Percentiles rank a stretch among this genome's conserved stretches.
These are phyloP conservation scores for Himalopsyche tibetana DNA, from an alignment of 2,888 invertebrate genomes.

Conservation along the genomic window DNA sequence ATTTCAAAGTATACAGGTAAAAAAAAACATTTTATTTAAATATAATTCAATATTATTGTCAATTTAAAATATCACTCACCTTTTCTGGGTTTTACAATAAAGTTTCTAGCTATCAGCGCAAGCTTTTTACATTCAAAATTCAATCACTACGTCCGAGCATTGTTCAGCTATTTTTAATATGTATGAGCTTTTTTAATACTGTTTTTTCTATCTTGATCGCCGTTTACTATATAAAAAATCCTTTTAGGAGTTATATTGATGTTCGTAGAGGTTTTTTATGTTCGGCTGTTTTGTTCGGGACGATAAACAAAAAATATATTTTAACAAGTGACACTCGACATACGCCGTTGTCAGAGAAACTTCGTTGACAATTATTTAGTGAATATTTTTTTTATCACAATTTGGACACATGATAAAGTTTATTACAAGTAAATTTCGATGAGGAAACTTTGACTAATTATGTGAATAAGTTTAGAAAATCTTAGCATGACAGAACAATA, in stretches of 20 bases:
- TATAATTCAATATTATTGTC: not conserved
- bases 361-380: not conserved
- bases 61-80: not conserved
- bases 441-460: not conserved
- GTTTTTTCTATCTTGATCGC: not conserved
- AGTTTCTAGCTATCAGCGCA: not conserved
- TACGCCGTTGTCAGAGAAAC: not conserved
- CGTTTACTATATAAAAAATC: not conserved
- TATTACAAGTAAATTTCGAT: slow-evolving; percentile 18
- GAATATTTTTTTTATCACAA: not conserved
- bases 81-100: not conserved
- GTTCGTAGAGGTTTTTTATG: not conserved
- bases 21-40: too few relatives aligned
- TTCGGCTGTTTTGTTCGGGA: slow-evolving; percentile 1
- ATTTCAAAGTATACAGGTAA: too few relatives aligned
- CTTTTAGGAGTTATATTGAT: not conserved
- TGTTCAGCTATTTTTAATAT: not conserved
- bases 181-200: not conserved
- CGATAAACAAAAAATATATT: not conserved
- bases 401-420: not conserved
- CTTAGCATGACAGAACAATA: too few relatives aligned
- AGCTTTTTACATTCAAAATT: not conserved
- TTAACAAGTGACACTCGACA: slow-evolving; percentile 7
- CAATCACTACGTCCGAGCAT: slow-evolving; percentile 17
- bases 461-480: too few relatives aligned